Conservation (phyloP, 2,113 vertebrate species). For the Egretta garzetta region DNA sequence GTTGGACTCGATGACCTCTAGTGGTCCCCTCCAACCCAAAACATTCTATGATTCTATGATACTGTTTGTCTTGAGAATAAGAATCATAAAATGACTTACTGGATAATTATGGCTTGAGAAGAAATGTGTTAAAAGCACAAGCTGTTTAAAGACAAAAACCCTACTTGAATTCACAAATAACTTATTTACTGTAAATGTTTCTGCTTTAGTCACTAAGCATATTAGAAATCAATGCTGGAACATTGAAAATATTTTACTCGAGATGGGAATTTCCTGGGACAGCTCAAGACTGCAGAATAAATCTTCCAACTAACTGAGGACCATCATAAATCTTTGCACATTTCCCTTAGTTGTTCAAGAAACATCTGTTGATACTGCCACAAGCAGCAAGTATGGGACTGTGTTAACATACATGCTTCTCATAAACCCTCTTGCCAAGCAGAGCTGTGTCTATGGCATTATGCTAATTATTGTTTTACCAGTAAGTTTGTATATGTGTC, state of each 20-base stretch:
- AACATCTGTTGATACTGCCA: neutral
- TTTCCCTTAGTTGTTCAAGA: neutral
- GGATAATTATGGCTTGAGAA: constrained; percentile 18
- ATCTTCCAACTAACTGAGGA: neutral
- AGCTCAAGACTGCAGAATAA: neutral
- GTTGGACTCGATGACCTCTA: too few species aligned
- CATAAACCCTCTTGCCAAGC: neutral
- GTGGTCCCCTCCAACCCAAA: too few species aligned
- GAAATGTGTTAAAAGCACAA: constrained; percentile 47
- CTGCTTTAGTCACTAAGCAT: neutral
- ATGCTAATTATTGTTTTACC: neutral
- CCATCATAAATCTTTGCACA: neutral
- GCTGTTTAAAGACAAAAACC: constrained; percentile 45
- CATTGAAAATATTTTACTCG: neutral
- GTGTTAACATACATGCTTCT: neutral
- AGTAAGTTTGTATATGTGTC: neutral
- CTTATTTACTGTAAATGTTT: constrained; percentile 36
- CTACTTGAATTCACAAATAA: constrained; percentile 45
- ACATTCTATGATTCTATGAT: too few species aligned
- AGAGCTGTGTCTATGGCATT: neutral
- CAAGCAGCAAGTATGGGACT: neutral
- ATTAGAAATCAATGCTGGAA: neutral
- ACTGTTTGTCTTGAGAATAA: neutral
- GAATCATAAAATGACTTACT: constrained; percentile 27
- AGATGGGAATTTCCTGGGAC: neutral